These are phyloP conservation scores for Xiphorhynchus elegans DNA, from an alignment of 2,113 vertebrate genomes.

Conservation along the genomic window DNA sequence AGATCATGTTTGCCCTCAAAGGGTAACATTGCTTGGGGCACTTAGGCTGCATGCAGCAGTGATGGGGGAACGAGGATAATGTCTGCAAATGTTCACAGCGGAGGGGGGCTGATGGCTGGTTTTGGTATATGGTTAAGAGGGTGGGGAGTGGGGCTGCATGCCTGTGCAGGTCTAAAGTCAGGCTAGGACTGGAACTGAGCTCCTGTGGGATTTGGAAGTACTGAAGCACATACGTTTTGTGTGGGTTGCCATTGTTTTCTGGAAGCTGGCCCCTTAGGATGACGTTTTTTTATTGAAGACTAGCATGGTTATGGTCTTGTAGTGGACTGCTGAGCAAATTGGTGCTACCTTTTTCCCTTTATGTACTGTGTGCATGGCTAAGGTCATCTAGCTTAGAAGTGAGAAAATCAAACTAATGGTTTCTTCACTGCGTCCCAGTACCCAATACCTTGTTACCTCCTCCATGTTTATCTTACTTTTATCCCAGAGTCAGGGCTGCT, in stretches of 20 bases:
- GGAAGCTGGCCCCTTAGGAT: not conserved
- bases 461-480: not conserved
- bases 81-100: not conserved
- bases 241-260: not conserved
- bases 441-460: not conserved
- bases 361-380: not conserved
- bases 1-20: not conserved
- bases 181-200: not conserved
- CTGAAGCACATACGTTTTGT: not conserved
- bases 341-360: not conserved
- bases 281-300: not conserved
- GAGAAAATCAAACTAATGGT: not conserved
- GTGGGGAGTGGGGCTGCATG: not conserved
- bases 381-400: not conserved
- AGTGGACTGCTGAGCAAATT: not conserved
- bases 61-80: not conserved
- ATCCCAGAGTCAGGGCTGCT: not conserved
- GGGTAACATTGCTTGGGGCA: not conserved
- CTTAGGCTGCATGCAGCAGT: not conserved
- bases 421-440: not conserved
- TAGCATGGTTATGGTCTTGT: not conserved
- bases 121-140: not conserved
- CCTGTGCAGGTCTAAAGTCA: not conserved
- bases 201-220: not conserved
- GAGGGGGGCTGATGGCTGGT: not conserved